phyloP scores from a whole-genome alignment of 2,113 vertebrate genomes.

The Columba livia region DNA sequence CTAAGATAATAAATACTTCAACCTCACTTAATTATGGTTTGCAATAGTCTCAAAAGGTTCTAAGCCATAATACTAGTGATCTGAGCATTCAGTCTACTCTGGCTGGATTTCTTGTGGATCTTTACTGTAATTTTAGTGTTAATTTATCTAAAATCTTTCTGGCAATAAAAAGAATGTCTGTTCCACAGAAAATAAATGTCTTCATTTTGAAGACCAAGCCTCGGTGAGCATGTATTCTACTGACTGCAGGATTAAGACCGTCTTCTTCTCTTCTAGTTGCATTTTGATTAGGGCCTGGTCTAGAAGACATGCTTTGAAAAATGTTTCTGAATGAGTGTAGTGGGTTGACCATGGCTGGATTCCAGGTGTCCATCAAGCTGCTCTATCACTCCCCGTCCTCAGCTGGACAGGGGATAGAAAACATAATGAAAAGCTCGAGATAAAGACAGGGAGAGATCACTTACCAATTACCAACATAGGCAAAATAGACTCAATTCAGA shows the following conservation, averaged over 20 bases:
- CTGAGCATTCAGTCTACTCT: neutral
- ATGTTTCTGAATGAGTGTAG: neutral
- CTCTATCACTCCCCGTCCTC: neutral
- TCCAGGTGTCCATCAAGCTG: neutral
- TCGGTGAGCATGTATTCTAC: neutral
- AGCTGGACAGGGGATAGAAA: neutral
- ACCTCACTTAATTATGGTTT: neutral
- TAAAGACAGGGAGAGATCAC: neutral
- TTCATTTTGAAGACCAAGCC: neutral
- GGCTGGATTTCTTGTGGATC: neutral
- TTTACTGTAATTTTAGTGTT: neutral
- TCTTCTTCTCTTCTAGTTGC: neutral
- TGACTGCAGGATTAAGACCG: neutral
- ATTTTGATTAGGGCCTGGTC: neutral
- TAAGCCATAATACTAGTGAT: neutral
- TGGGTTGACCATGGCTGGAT: neutral
- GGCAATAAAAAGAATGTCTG: neutral
- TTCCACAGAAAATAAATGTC: neutral
- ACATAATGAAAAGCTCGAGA: neutral
- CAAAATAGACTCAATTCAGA: neutral
- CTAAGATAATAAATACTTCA: neutral
- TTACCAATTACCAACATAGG: accelerated
- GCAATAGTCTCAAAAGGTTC: neutral
- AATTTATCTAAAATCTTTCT: neutral
- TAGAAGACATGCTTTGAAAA: neutral